Percentiles rank a stretch among this genome's conserved stretches.
These are phyloP conservation scores for Vanessa tameamea DNA, from an alignment of 1,140 invertebrate genomes.

Conservation along the genomic window DNA sequence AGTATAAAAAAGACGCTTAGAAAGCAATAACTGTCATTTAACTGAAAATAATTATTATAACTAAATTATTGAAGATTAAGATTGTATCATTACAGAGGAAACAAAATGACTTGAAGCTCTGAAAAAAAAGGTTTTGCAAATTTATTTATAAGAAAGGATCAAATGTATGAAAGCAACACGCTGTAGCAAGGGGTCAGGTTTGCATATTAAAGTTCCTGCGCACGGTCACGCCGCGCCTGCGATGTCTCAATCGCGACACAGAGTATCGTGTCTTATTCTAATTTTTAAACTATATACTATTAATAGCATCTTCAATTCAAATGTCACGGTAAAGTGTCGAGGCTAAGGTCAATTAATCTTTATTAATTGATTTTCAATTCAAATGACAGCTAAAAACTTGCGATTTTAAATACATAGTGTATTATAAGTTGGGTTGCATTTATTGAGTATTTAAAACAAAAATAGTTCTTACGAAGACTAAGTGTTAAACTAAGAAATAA, in stretches of 20 bases:
- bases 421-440: too few relatives aligned
- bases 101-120: too few relatives aligned
- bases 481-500: too few relatives aligned
- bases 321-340: not conserved
- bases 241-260: conserved; percentile 63
- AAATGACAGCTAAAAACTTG: not conserved
- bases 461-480: too few relatives aligned
- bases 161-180: conserved; percentile 13
- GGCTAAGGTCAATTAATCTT: not conserved
- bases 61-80: too few relatives aligned
- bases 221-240: conserved; percentile 37
- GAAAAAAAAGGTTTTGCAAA: too few relatives aligned
- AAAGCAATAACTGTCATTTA: too few relatives aligned
- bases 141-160: not conserved
- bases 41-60: too few relatives aligned
- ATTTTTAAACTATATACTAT: conserved; percentile 10
- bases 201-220: conserved; percentile 65
- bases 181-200: conserved; percentile 44
- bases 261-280: conserved; percentile 43
- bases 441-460: too few relatives aligned
- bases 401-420: not conserved
- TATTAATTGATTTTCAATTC: not conserved
- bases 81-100: too few relatives aligned
- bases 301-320: not conserved
- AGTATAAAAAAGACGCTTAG: too few relatives aligned